Evolutionary conservation across 2,888 invertebrate species (phyloP).

Genomic region (Epsilonema sp.): DNA sequence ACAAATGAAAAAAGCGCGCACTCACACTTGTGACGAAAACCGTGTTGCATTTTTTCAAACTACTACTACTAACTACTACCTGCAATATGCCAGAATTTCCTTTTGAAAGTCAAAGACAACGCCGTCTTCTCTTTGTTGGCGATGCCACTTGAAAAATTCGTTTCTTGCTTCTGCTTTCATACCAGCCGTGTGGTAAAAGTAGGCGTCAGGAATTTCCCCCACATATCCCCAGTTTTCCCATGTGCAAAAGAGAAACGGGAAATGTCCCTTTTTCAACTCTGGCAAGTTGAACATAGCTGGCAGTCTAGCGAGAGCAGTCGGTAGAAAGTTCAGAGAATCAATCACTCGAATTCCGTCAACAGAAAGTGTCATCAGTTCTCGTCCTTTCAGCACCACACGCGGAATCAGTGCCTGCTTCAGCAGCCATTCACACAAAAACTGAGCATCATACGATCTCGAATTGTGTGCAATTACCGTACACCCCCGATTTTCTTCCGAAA

Average conservation of each 20-base stretch:
- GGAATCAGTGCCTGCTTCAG: constrained; percentile 1
- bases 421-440: constrained; percentile 7
- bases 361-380: constrained; percentile 6
- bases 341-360: constrained; percentile 3
- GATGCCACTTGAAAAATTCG: not conserved
- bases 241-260: constrained; percentile 9
- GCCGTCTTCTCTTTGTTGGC: constrained; percentile 1
- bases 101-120: constrained; percentile 12
- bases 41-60: too few relatives aligned
- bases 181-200: not conserved
- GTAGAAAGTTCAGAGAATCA: constrained; percentile 7
- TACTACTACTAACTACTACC: too few relatives aligned
- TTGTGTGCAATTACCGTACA: constrained; percentile 9
- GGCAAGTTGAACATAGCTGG: constrained; percentile 5
- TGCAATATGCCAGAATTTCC: constrained; percentile 13
- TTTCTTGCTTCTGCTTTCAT: not conserved
- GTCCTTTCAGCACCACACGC: constrained; percentile 1
- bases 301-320: constrained; percentile 3
- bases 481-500: not conserved
- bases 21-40: too few relatives aligned
- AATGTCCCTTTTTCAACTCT: constrained; percentile 1
- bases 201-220: constrained; percentile 5
- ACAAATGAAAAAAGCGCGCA: too few relatives aligned
- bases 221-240: not conserved
- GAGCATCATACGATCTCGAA: constrained; percentile 7